Evolutionary conservation across 2,797 vertebrate genomes (phyloP).

Genomic region (Gadopsis bispinosus): DNA sequence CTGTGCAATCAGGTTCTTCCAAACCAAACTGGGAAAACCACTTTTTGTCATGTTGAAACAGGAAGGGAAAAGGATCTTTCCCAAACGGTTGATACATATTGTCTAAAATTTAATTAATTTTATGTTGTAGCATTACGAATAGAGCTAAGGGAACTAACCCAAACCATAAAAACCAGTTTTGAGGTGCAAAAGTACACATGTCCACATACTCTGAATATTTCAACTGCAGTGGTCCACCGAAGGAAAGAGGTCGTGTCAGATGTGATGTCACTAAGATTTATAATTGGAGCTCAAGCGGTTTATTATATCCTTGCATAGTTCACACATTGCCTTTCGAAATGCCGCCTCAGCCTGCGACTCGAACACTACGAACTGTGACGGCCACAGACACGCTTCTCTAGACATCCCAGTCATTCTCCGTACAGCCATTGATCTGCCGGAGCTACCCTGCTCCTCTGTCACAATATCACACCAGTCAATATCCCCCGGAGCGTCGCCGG

Average conservation of each 20-base stretch:
- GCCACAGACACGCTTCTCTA: slow-evolving; percentile 32
- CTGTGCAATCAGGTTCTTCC: not conserved
- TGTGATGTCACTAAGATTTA: slow-evolving; percentile 10
- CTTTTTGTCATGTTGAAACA: not conserved
- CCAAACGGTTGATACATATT: not conserved
- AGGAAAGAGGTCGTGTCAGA: not conserved
- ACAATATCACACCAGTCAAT: slow-evolving; percentile 41
- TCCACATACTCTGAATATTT: not conserved
- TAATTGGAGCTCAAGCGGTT: not conserved
- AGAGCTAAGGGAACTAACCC: not conserved
- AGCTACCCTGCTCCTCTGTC: slow-evolving; percentile 31
- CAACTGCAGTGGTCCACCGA: not conserved
- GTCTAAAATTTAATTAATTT: not conserved
- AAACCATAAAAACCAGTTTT: too few relatives aligned
- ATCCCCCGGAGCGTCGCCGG: slow-evolving; percentile 36
- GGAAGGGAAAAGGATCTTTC: not conserved
- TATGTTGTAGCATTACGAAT: not conserved
- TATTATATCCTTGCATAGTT: slow-evolving; percentile 2
- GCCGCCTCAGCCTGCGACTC: slow-evolving; percentile 6
- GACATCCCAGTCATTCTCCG: slow-evolving; percentile 25
- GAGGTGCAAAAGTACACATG: not conserved
- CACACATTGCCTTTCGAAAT: slow-evolving; percentile 14
- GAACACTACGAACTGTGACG: slow-evolving; percentile 22
- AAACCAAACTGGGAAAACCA: not conserved
- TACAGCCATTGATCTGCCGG: slow-evolving; percentile 42